phyloP scores from a whole-genome alignment of 2,113 vertebrate species.

The Lepidiolamprologus cunningtoni region DNA sequence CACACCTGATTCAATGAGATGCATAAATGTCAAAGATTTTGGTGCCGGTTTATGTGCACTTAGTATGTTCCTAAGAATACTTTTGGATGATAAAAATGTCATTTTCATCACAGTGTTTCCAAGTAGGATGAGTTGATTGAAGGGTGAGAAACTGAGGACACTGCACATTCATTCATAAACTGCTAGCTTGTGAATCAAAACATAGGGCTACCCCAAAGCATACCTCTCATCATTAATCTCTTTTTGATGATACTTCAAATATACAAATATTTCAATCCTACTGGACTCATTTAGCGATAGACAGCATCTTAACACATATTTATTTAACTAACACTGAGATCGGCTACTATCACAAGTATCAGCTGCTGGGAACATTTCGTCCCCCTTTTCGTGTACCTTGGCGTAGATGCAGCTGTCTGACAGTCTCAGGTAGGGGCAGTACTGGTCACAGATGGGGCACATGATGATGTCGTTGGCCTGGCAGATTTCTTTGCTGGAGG shows the following conservation, averaged over 20 bases:
- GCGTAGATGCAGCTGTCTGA: slow-evolving; percentile 90
- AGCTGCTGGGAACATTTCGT: not conserved
- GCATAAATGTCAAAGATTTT: not conserved
- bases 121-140: not conserved
- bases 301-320: not conserved
- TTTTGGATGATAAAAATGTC: not conserved
- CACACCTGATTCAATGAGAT: not conserved
- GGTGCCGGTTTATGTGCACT: not conserved
- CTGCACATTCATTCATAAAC: not conserved
- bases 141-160: not conserved
- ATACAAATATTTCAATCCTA: not conserved
- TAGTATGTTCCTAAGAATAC: not conserved
- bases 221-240: not conserved
- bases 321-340: not conserved
- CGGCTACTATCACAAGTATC: not conserved
- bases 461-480: slow-evolving; percentile 88
- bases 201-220: not conserved
- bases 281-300: not conserved
- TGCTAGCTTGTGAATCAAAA: not conserved
- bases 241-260: not conserved
- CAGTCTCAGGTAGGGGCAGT: slow-evolving; percentile 91
- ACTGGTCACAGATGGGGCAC: slow-evolving; percentile 96
- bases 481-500: slow-evolving; percentile 94
- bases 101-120: not conserved
- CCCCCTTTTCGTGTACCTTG: slow-evolving; percentile 38